Conservation (phyloP, 2,888 invertebrate genomes). For the Xestia rhomboidea region DNA sequence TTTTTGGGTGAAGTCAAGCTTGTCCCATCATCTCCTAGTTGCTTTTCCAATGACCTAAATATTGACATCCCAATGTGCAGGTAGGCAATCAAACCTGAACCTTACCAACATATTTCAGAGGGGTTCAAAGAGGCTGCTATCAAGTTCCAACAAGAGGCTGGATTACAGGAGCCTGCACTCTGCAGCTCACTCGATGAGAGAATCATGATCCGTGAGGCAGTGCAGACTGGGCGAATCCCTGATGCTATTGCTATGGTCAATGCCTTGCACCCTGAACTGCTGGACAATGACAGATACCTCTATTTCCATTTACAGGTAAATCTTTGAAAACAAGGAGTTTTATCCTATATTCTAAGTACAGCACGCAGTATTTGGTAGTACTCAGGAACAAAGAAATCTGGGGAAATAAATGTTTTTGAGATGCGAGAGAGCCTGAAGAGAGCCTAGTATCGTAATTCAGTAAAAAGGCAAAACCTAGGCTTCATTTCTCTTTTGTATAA, state of each 20-base stretch:
- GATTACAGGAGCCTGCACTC: slow-evolving; percentile 90
- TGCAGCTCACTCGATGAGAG: slow-evolving; percentile 96
- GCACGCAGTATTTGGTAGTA: no score
- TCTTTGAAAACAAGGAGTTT: not conserved
- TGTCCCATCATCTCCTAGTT: not conserved
- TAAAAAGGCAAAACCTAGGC: not conserved
- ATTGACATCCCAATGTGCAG: not conserved
- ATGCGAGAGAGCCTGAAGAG: not conserved
- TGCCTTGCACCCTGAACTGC: slow-evolving; percentile 97
- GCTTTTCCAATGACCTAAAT: not conserved
- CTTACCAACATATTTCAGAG: slow-evolving; percentile 89
- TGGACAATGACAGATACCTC: slow-evolving; percentile 98
- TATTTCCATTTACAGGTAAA: slow-evolving; percentile 97
- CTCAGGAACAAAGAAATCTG: not conserved
- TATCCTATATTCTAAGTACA: not conserved
- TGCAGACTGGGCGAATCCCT: slow-evolving; percentile 97
- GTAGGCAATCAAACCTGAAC: slow-evolving; percentile 34
- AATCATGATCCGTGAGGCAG: slow-evolving; percentile 97
- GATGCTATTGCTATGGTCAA: slow-evolving; percentile 98
- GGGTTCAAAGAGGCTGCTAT: slow-evolving; percentile 99
- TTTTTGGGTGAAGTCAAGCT: not conserved
- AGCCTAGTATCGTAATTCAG: not conserved
- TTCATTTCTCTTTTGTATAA: not conserved
- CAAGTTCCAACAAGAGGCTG: slow-evolving; percentile 98
- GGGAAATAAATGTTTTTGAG: not conserved